phyloP scores from a whole-genome alignment of 2,113 vertebrate species.

The Suncus etruscus region DNA sequence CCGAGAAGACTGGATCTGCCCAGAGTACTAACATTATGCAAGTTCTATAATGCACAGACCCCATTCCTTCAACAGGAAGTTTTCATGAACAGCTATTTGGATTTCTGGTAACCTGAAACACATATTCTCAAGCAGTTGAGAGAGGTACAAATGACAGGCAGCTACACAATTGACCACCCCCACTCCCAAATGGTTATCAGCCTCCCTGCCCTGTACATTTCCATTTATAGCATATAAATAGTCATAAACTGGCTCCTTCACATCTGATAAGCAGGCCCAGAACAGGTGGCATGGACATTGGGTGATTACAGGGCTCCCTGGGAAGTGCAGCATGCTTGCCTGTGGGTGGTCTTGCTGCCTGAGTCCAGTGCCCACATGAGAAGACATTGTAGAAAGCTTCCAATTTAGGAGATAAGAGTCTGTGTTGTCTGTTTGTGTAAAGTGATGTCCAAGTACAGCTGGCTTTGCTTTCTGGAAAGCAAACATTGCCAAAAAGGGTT shows the following conservation, averaged over 20 bases:
- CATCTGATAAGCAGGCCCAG: slow-evolving; percentile 86
- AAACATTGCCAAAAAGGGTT: slow-evolving; percentile 77
- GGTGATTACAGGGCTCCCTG: slow-evolving; percentile 82
- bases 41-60: slow-evolving; percentile 68
- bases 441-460: slow-evolving; percentile 79
- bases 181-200: slow-evolving; percentile 83
- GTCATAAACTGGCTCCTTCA: slow-evolving; percentile 85
- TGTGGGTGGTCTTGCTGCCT: slow-evolving; percentile 92
- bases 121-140: slow-evolving; percentile 78
- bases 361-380: slow-evolving; percentile 87
- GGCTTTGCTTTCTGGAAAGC: slow-evolving; percentile 77
- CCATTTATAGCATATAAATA: slow-evolving; percentile 87
- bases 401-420: slow-evolving; percentile 83
- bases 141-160: slow-evolving; percentile 82
- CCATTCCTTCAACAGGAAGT: slow-evolving; percentile 25
- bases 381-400: slow-evolving; percentile 85
- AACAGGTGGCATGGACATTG: slow-evolving; percentile 87
- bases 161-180: slow-evolving; percentile 79
- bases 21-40: slow-evolving; percentile 68
- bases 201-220: slow-evolving; percentile 82
- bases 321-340: slow-evolving; percentile 78
- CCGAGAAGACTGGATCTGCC: slow-evolving; percentile 66
- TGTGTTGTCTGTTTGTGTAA: slow-evolving; percentile 80
- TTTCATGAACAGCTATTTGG: slow-evolving; percentile 72
- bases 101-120: slow-evolving; percentile 86